phyloP scores from a whole-genome alignment of 2,797 vertebrate species.

The Spatula versicolor region DNA sequence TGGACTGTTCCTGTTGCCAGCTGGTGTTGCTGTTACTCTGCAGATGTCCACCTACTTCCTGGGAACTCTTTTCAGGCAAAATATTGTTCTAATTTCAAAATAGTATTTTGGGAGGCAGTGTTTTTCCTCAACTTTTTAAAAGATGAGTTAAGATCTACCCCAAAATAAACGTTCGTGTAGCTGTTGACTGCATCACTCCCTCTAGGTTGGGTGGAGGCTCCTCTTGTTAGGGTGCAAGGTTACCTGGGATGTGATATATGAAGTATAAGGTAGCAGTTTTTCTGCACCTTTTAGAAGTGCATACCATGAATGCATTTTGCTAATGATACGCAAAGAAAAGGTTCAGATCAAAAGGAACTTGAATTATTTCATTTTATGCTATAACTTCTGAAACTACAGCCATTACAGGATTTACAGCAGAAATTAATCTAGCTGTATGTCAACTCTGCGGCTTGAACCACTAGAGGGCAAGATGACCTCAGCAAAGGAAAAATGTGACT shows the following conservation, averaged over 20 bases:
- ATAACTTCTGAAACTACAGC: fast-evolving
- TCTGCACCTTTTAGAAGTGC: not conserved
- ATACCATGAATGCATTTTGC: not conserved
- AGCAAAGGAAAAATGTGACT: not conserved
- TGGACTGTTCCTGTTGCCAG: not conserved
- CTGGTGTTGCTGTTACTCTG: not conserved
- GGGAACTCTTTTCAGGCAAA: not conserved
- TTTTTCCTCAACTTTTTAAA: not conserved
- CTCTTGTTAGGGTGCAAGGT: not conserved
- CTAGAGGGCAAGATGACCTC: constrained; percentile 55
- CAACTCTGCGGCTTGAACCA: not conserved
- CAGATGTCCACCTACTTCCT: not conserved
- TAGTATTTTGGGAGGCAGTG: not conserved
- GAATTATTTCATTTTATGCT: not conserved
- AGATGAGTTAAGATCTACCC: not conserved
- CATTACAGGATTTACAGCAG: not conserved
- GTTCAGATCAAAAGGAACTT: not conserved
- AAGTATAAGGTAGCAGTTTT: not conserved
- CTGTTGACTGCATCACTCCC: not conserved
- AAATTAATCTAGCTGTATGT: not conserved
- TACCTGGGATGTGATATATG: not conserved
- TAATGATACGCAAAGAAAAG: not conserved
- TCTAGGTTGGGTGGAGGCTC: not conserved
- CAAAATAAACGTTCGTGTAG: not conserved
- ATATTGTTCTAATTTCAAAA: not conserved